Evolutionary conservation across 2,113 vertebrate species (phyloP), one percentile per base, ranked within the genome.

Genomic region (Telmatochromis sp.): DNA sequence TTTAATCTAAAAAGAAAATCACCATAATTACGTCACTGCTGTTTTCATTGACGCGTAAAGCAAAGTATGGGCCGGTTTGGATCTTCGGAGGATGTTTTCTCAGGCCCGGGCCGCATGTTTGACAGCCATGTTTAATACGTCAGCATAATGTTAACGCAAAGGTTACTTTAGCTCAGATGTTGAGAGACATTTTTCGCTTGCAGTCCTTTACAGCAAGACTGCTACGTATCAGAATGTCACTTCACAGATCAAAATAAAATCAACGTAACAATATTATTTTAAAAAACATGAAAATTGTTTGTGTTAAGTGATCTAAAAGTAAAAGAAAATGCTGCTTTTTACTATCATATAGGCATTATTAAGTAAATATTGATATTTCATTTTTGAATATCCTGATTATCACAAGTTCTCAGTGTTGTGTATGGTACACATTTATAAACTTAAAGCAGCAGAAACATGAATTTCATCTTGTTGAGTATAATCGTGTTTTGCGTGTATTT

Each of bases 171-270:
- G 37, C 65, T 45, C 1, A 0, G 8, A 26, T 45, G 13, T 26
- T 15, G 40, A 42, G 8, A 10, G 37, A 0, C 13, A 0, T 42
- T 9, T 71, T 6, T 0, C 63, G 12, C 63, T 68, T 40, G n/a
- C 7, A 40, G 3, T 21, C 35, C 35, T 71, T 71, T 1, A 21
- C 63, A 71, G 0, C n/a, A 23, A 35, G 35, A 8, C 35, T 71
- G 33, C 19, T 4, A 4, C n/a, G 63, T 14, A 71, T 71, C 37
- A 26, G 21, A 26, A 15, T 7, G 5, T 45, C 35, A 45, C 65
- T 15, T 9, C 3, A 42, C 65, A 71, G 5, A 73, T 45, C 9
- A 7, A 73, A 23, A 45, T 45, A 15, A 73, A 73, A 73, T 17
- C n/a, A 1, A 6, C 2, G 4, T 42, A 42, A 71, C n/a, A 7